These are phyloP conservation scores for Cryptotis parvus DNA, from an alignment of 2,113 vertebrate genomes.

Conservation along the genomic window DNA sequence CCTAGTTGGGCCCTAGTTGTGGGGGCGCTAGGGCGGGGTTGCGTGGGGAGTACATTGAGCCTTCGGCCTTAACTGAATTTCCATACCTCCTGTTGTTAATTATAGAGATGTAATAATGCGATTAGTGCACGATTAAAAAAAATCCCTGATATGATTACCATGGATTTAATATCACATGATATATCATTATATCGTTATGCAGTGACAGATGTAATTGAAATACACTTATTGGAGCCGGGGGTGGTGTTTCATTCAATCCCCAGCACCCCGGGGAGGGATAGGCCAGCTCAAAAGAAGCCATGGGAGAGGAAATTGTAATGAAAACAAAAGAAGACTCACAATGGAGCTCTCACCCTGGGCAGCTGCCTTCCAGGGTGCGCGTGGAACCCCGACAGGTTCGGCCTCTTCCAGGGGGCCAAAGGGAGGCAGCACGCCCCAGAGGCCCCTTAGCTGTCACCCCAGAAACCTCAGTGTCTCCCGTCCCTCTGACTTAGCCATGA, in stretches of 20 bases:
- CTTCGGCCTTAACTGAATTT: slow-evolving; percentile 83
- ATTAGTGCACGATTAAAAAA: slow-evolving; percentile 93
- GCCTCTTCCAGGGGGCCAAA: background rate
- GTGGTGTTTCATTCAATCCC: slow-evolving; percentile 95
- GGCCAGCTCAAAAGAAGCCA: slow-evolving; percentile 85
- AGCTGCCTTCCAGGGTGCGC: slow-evolving; percentile 44
- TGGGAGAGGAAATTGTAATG: slow-evolving; percentile 87
- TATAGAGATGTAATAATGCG: slow-evolving; percentile 91
- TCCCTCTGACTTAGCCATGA: slow-evolving; percentile 61
- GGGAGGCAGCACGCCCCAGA: background rate
- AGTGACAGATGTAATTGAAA: slow-evolving; percentile 99
- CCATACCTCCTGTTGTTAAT: slow-evolving; percentile 90
- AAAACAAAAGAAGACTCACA: slow-evolving; percentile 88
- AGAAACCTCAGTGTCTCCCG: slow-evolving; percentile 46
- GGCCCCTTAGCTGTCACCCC: background rate
- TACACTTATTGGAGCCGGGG: slow-evolving; percentile 98
- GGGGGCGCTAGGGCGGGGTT: slow-evolving; percentile 24
- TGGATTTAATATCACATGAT: slow-evolving; percentile 99
- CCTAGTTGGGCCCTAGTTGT: slow-evolving; percentile 63
- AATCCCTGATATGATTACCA: slow-evolving; percentile 96
- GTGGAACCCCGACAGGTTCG: background rate
- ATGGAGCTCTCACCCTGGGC: slow-evolving; percentile 69
- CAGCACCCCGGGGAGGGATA: slow-evolving; percentile 90
- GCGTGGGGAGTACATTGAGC: slow-evolving; percentile 52
- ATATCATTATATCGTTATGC: slow-evolving; percentile 98